phyloP scores from a whole-genome alignment of 2,888 invertebrate species.

The Mesopsocus fuscifrons region DNA sequence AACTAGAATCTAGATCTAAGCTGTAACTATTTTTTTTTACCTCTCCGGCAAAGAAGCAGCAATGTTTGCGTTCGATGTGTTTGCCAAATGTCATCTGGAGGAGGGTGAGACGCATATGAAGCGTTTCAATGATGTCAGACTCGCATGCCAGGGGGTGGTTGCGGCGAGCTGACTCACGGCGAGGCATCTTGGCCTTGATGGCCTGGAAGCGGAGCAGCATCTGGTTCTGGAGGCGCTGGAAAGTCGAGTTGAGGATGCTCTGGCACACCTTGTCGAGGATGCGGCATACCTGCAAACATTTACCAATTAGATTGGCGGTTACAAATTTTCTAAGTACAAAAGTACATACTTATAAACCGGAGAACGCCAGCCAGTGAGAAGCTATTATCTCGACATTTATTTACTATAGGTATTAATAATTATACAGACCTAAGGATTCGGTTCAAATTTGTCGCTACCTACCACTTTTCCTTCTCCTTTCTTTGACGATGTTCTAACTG shows the following conservation, averaged over 20 bases:
- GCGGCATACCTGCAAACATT: constrained; percentile 49
- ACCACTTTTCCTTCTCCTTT: too few species aligned
- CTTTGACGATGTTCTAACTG: too few species aligned
- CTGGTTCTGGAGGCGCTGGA: constrained; percentile 66
- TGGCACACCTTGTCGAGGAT: constrained; percentile 65
- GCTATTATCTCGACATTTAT: background rate
- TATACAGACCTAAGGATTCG: too few species aligned
- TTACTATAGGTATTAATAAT: too few species aligned
- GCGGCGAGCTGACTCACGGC: constrained; percentile 75
- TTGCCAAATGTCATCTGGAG: constrained; percentile 90
- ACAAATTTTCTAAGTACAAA: too few species aligned
- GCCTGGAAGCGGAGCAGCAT: constrained; percentile 69
- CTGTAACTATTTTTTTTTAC: too few species aligned
- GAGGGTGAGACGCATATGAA: constrained; percentile 78
- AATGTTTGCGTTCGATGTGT: constrained; percentile 81
- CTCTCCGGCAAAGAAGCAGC: constrained; percentile 90
- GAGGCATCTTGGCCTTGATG: constrained; percentile 81
- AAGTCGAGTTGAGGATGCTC: constrained; percentile 62
- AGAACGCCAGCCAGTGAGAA: background rate
- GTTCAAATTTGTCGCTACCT: too few species aligned
- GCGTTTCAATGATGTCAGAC: constrained; percentile 81
- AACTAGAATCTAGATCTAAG: too few species aligned
- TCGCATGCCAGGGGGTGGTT: constrained; percentile 82
- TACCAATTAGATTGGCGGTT: too few species aligned
- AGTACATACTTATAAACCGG: background rate